Evolutionary conservation across 2,113 vertebrate species (phyloP).

Genomic region (human (Homo sapiens)): GRCh38 chr4:184771501-184772000

Average conservation of each 20-base stretch:
- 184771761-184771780: background rate
- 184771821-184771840: background rate
- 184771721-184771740: background rate
- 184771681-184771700: background rate
- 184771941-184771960: background rate
- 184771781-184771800: background rate
- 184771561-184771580: background rate
- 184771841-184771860: background rate
- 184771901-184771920: background rate
- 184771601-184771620: background rate
- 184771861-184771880: background rate
- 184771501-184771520: background rate
- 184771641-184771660: background rate
- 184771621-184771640: background rate
- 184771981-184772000: background rate
- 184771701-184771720: background rate
- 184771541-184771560: background rate
- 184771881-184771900: background rate
- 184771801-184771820: background rate
- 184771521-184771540: background rate
- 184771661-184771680: background rate
- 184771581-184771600: background rate
- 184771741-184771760: background rate
- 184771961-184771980: background rate
- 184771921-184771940: background rate